Percentiles rank a stretch among this genome's conserved stretches.
Evolutionary conservation across 2,797 vertebrate genomes (phyloP).

Genomic region (Sciurus vulgaris): DNA sequence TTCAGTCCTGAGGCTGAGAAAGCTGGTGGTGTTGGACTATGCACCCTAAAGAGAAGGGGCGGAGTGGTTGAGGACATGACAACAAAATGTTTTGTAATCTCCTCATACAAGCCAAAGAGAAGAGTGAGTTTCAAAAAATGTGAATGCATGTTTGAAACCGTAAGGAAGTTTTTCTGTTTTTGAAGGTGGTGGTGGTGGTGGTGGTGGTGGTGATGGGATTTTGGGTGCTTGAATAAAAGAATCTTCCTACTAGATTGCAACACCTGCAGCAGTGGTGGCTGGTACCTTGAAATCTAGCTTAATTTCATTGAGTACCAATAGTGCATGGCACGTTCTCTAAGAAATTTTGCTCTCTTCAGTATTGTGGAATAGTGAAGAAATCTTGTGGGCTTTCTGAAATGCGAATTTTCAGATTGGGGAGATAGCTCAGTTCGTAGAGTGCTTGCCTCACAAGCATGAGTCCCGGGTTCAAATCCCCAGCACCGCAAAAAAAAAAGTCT

Average conservation of each 20-base stretch:
- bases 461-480: too few species aligned
- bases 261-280: background rate
- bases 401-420: background rate
- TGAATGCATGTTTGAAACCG: conserved; percentile 20
- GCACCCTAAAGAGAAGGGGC: background rate
- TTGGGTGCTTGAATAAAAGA: background rate
- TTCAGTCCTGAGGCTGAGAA: background rate
- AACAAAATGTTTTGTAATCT: conserved; percentile 55
- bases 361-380: conserved; percentile 2
- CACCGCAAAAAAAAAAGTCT: too few species aligned
- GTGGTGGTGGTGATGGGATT: background rate
- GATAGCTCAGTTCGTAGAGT: too few species aligned
- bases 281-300: conserved; percentile 42
- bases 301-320: conserved; percentile 31
- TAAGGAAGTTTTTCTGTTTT: background rate
- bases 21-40: background rate
- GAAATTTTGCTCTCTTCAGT: conserved; percentile 39
- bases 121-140: conserved; percentile 64
- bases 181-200: background rate
- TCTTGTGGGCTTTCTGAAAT: conserved; percentile 14
- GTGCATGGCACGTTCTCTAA: conserved; percentile 30
- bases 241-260: background rate
- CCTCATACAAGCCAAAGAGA: conserved; percentile 51
- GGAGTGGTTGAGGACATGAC: conserved; percentile 22
- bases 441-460: too few species aligned